Evolutionary conservation across 2,797 vertebrate species (phyloP), one percentile per base, ranked within the genome.

Genomic region (Decapterus maruadsi): DNA sequence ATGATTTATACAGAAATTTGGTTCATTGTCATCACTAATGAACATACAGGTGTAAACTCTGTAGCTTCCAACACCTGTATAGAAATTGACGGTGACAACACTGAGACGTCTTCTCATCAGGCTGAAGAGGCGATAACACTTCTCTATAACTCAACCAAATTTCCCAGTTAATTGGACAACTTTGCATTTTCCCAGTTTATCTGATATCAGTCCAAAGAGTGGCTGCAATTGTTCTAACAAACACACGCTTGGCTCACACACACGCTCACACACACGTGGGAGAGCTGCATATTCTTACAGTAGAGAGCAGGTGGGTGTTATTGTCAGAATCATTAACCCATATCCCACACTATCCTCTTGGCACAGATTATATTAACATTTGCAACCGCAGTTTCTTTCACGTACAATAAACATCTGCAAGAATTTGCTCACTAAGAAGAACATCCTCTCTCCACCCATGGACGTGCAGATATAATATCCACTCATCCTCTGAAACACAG

Each of bases 291-390:
- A 43, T 55, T 42, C 56, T 78, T 77, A 57, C n/a, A 51, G 34
- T 71, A 73, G 62, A 61, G 66, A 86, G 72, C 80, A 87, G 68
- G 76, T 84, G 77, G 80, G 43, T 56, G 60, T 63, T 62, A 73
- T 51, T 58, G 31, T 75, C 68, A 77, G 68, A 74, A 68, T 78
- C 75, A 64, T 85, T 73, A 81, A 81, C 78, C 79, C 62, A 60
- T 38, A 72, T 75, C 70, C 66, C 56, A 64, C 57, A 13, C 51
- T 46, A 72, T 16, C 45, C 54, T 16, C 45, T 46, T 58, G 59
- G 64, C 72, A 69, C 53, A 31, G 64, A 72, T 34, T 62, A 66
- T 11, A 53, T 46, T 34, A 72, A 43, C 64, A 63, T 73, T 43
- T 53, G 53, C 58, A 55, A 70, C 53, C 62, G 26, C 55, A 10